Evolutionary conservation across 2,113 vertebrate genomes (phyloP), one percentile per base, ranked within the genome.

Genomic region (Geothlypis trichas): DNA sequence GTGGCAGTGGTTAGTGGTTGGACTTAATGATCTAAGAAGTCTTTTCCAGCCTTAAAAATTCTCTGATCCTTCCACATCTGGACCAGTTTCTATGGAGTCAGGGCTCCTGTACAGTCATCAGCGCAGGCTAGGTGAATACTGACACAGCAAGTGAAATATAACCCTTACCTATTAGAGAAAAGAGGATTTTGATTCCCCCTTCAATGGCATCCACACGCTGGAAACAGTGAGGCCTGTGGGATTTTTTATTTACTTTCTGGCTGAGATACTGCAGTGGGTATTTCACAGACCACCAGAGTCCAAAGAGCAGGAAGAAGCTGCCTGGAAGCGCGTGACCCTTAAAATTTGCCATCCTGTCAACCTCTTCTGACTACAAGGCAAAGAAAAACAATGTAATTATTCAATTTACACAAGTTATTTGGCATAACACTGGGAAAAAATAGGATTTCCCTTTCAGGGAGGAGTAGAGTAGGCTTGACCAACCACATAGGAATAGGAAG

Each of bases 301-400:
- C 99, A 66, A 98, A 97, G 22, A 99, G 63, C 49, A 99, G 80
- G 97, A 99, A 99, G 94, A 99, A 99, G 16, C 98, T 98, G 58
- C 99, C 99, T 2, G 99, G 99, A 55, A 99, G 98, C 1, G 99
- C 99, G 0, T 99, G 99, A 58, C 99, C 99, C 97, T 99, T 98
- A 91, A 99, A 99, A 97, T 99, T 99, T 0, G 99, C 99, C 99
- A 99, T 99, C 31, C 95, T 13, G 55, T 59, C 33, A 10, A 27
- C 0, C 22, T 87, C 54, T 67, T 80, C 47, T 7, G 6, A 7
- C 84, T 83, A 12, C 17, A 74, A 90, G 35, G 61, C 51, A 85
- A 88, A 46, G 65, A 30, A 88, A 90, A 90, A n/a, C 39, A 47
- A 21, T 1, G 17, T 24, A 47, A 33, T 79, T 62, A 20, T 39